phyloP scores from a whole-genome alignment of 2,113 vertebrate genomes.

The Mormoops blainvillei region DNA sequence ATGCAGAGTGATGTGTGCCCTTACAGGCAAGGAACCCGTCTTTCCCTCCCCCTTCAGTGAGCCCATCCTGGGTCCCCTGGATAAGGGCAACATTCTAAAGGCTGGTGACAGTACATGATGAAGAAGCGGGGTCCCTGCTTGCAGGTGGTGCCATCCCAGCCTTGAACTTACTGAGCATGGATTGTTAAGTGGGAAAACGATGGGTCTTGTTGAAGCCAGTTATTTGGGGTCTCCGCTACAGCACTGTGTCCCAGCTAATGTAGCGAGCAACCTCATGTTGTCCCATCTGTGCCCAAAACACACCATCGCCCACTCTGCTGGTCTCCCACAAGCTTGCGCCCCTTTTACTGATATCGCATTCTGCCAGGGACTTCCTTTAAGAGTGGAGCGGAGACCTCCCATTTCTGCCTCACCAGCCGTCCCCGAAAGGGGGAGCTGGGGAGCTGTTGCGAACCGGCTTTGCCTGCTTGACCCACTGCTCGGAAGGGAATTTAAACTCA shows the following conservation, averaged over 20 bases:
- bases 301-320: not conserved
- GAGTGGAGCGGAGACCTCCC: not conserved
- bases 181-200: fast-evolving
- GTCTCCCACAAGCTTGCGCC: not conserved
- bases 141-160: not conserved
- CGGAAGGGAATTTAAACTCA: not conserved
- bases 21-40: not conserved
- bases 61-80: fast-evolving
- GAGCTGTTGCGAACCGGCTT: not conserved
- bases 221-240: not conserved
- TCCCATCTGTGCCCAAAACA: not conserved
- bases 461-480: not conserved
- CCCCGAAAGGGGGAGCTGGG: not conserved
- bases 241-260: not conserved
- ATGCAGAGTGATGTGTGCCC: not conserved
- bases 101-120: not conserved
- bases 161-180: not conserved
- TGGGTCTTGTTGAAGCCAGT: not conserved
- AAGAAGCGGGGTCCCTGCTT: not conserved
- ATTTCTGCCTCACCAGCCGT: not conserved
- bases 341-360: not conserved
- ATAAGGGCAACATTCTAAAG: not conserved
- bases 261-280: not conserved
- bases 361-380: not conserved
- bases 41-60: not conserved